Conservation (phyloP, 2,113 vertebrate species). For the Lampris megalopsis region DNA sequence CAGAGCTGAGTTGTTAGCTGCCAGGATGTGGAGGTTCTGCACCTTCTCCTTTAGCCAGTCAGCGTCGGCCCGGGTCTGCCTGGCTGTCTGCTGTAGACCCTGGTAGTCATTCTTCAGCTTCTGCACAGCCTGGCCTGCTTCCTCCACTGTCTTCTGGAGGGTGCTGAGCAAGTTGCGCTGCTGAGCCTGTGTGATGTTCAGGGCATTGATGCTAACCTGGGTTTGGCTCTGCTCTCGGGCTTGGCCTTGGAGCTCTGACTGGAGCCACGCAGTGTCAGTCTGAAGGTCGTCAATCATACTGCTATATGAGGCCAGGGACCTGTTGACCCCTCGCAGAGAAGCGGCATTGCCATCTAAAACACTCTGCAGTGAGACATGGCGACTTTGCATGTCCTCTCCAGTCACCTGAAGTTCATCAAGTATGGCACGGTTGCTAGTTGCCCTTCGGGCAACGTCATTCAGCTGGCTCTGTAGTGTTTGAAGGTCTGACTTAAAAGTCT, state of each 20-base stretch:
- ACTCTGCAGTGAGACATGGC: conserved; percentile 89
- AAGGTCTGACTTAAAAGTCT: conserved; percentile 90
- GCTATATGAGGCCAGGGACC: conserved; percentile 89
- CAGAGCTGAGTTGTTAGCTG: conserved; percentile 91
- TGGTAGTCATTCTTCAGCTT: conserved; percentile 96
- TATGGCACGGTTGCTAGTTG: conserved; percentile 88
- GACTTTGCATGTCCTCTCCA: conserved; percentile 86
- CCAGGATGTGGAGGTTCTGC: conserved; percentile 90
- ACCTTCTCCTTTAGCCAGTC: conserved; percentile 96
- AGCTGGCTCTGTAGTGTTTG: conserved; percentile 88
- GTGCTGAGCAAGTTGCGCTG: conserved; percentile 88
- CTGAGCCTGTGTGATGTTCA: conserved; percentile 93
- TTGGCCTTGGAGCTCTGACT: conserved; percentile 90
- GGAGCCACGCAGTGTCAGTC: conserved; percentile 88
- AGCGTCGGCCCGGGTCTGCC: conserved; percentile 88
- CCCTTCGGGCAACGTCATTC: conserved; percentile 86
- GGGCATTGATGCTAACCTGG: conserved; percentile 86
- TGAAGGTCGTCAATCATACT: conserved; percentile 89
- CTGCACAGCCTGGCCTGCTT: conserved; percentile 90
- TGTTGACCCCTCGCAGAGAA: conserved; percentile 91
- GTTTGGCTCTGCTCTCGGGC: conserved; percentile 86
- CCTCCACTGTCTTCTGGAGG: conserved; percentile 93
- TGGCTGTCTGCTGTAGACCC: conserved; percentile 90
- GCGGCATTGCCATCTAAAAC: conserved; percentile 90
- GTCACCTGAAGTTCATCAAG: conserved; percentile 89